These are phyloP conservation scores for Caenorhabditis brenneri DNA, from an alignment of 1,140 invertebrate species.

Conservation along the genomic window DNA sequence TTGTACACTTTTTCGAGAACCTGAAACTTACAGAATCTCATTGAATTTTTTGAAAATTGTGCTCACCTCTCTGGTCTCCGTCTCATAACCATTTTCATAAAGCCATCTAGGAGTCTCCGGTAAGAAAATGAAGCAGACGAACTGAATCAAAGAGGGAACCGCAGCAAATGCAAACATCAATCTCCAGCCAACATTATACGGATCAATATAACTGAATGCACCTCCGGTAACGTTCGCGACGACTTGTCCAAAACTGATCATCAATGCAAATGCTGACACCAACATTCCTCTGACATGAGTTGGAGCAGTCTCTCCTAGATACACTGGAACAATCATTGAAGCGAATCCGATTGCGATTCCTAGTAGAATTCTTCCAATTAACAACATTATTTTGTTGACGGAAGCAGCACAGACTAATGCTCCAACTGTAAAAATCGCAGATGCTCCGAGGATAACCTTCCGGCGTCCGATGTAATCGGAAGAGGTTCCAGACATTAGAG, in stretches of 20 bases:
- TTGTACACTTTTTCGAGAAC: slow-evolving; percentile 71
- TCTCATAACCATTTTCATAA: slow-evolving; percentile 68
- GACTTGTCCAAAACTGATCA: slow-evolving; percentile 76
- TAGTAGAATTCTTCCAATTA: slow-evolving; percentile 75
- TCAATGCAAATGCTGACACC: slow-evolving; percentile 75
- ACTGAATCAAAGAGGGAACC: slow-evolving; percentile 75
- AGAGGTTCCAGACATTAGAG: slow-evolving; percentile 73
- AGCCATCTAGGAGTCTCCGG: slow-evolving; percentile 77
- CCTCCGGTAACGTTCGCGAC: slow-evolving; percentile 75
- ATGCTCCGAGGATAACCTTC: slow-evolving; percentile 75
- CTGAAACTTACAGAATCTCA: not conserved
- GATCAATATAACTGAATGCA: slow-evolving; percentile 73
- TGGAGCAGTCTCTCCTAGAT: slow-evolving; percentile 76
- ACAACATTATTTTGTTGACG: slow-evolving; percentile 72
- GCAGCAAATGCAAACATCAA: slow-evolving; percentile 77
- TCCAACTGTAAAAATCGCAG: slow-evolving; percentile 75
- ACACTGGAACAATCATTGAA: slow-evolving; percentile 77
- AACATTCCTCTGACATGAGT: slow-evolving; percentile 74
- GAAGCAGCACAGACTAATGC: slow-evolving; percentile 75
- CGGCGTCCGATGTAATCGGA: slow-evolving; percentile 74
- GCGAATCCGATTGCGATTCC: slow-evolving; percentile 76
- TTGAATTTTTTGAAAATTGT: slow-evolving; percentile 42
- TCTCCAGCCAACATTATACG: slow-evolving; percentile 74
- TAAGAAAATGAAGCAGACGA: slow-evolving; percentile 76
- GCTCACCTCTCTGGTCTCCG: slow-evolving; percentile 71